Conservation (phyloP, 2,888 invertebrate genomes). For the Drosophila testacea region DNA sequence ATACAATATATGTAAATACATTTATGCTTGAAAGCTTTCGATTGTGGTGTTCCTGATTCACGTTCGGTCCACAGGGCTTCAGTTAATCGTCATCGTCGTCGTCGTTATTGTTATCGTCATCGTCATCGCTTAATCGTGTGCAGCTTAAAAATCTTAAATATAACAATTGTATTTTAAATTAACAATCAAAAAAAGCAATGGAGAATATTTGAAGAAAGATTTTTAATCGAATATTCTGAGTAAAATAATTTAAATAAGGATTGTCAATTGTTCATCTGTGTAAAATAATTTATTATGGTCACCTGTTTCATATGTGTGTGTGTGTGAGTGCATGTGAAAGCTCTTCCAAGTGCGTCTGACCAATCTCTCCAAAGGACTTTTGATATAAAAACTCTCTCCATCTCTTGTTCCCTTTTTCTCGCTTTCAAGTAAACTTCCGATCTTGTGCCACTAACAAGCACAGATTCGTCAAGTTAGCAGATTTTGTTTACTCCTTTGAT, state of each 20-base stretch:
- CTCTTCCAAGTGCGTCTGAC: slow-evolving; percentile 4
- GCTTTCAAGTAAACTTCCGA: slow-evolving; percentile 44
- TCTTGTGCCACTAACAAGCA: slow-evolving; percentile 7
- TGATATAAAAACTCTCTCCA: background rate
- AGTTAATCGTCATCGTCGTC: slow-evolving; percentile 4
- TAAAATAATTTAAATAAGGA: slow-evolving; percentile 1
- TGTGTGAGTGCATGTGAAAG: slow-evolving; percentile 14
- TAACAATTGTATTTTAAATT: slow-evolving; percentile 35
- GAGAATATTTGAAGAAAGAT: slow-evolving; percentile 23
- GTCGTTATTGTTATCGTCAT: background rate
- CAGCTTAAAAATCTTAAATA: slow-evolving; percentile 23
- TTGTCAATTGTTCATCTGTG: slow-evolving; percentile 34
- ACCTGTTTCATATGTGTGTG: slow-evolving; percentile 8
- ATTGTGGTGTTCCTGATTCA: slow-evolving; percentile 16
- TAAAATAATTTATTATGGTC: background rate
- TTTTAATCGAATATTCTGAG: background rate
- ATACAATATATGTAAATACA: background rate
- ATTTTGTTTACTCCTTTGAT: slow-evolving; percentile 28
- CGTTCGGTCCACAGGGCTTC: background rate
- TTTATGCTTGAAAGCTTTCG: slow-evolving; percentile 3
- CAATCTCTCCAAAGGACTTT: background rate
- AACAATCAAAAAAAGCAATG: slow-evolving; percentile 35
- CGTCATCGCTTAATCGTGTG: slow-evolving; percentile 6
- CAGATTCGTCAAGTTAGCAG: slow-evolving; percentile 40
- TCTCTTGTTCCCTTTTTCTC: slow-evolving; percentile 24